These are phyloP conservation scores for Coracias cyanogaster DNA, from an alignment of 2,797 vertebrate species.

Conservation along the genomic window DNA sequence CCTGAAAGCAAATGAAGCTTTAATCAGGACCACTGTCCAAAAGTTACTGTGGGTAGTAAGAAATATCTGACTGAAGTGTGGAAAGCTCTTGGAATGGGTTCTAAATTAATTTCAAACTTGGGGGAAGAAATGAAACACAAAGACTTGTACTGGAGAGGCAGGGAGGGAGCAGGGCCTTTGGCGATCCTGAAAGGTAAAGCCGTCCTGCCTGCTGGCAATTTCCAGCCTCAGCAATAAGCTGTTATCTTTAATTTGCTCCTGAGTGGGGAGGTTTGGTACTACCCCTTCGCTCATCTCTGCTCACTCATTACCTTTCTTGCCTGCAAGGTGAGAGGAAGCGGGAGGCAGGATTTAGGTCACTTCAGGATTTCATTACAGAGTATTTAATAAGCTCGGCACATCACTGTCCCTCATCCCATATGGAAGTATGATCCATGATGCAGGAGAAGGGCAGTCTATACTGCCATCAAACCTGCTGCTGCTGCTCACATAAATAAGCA, in stretches of 20 bases:
- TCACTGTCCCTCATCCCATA: background rate
- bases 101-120: background rate
- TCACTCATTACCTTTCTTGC: background rate
- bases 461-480: background rate
- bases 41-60: background rate
- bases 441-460: background rate
- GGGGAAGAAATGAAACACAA: background rate
- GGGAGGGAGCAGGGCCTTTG: background rate
- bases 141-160: background rate
- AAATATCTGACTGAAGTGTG: background rate
- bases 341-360: background rate
- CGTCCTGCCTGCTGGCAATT: background rate
- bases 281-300: background rate
- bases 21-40: background rate
- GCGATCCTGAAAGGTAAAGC: background rate
- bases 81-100: background rate
- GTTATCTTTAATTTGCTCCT: conserved; percentile 15
- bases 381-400: background rate
- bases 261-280: background rate
- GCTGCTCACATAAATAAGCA: background rate
- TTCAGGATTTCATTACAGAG: background rate
- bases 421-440: background rate
- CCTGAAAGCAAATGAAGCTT: background rate
- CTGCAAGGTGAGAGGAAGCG: conserved; percentile 43
- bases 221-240: background rate